A percentile compares a stretch with the other conserved stretches of the same genome.
phyloP scores from a whole-genome alignment of 2,888 invertebrate genomes.

The Ennomos fuscantarius region DNA sequence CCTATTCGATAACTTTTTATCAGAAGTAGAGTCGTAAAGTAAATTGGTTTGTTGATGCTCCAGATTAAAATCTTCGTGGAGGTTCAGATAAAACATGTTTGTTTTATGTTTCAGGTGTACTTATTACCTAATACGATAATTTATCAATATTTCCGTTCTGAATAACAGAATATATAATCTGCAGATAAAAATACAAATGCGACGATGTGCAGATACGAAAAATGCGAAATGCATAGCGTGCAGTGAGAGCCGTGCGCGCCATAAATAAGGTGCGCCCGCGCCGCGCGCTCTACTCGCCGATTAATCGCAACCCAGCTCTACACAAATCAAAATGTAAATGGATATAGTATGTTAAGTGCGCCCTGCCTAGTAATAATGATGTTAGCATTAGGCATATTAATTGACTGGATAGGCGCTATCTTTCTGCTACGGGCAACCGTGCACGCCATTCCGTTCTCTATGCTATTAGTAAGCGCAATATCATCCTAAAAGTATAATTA shows the following conservation, averaged over 20 bases:
- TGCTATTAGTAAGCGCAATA: constrained; percentile 44
- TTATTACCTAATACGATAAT: not conserved
- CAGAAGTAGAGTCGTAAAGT: constrained; percentile 32
- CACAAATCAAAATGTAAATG: constrained; percentile 85
- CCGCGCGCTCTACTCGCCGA: constrained; percentile 69
- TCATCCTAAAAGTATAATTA: constrained; percentile 27
- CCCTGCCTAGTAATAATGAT: constrained; percentile 83
- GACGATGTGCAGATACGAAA: constrained; percentile 29
- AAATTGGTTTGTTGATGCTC: constrained; percentile 22
- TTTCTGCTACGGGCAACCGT: constrained; percentile 63
- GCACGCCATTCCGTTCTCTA: constrained; percentile 59
- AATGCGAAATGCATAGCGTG: constrained; percentile 32
- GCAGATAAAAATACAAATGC: too few species aligned
- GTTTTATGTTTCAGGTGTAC: not conserved
- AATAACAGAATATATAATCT: too few species aligned
- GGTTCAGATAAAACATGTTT: constrained; percentile 1
- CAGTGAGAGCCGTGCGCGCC: constrained; percentile 49
- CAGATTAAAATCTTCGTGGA: constrained; percentile 27
- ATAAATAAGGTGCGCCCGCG: constrained; percentile 75
- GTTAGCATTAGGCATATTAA: constrained; percentile 86
- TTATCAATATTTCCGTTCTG: too few species aligned
- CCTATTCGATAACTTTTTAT: constrained; percentile 41
- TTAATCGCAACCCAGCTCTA: constrained; percentile 79
- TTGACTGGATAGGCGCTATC: constrained; percentile 80
- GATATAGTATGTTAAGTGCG: constrained; percentile 84